Percentiles rank a stretch among this genome's conserved stretches.
Evolutionary conservation across 2,888 invertebrate genomes (phyloP).

Genomic region (Lasioglossum calceatum): DNA sequence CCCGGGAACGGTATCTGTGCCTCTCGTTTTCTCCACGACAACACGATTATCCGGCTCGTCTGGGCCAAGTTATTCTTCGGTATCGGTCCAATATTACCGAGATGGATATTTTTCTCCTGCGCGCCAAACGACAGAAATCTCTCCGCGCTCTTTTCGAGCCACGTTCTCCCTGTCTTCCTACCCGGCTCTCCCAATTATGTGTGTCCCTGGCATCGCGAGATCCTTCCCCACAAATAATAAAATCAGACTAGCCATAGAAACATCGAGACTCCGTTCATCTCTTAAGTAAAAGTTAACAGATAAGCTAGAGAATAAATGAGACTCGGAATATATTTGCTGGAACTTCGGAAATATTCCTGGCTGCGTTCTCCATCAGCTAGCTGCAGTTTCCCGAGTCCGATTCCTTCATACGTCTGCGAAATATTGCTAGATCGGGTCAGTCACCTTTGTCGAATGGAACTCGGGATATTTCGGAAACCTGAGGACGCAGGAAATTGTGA

Average conservation of each 20-base stretch:
- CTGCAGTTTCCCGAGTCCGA: not conserved
- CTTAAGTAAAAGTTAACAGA: not conserved
- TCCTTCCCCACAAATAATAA: not conserved
- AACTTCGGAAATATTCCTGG: not conserved
- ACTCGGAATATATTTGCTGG: not conserved
- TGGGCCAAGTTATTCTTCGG: conserved; percentile 50
- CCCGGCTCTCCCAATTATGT: not conserved
- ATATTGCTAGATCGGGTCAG: not conserved
- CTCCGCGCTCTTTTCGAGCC: not conserved
- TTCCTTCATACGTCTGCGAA: not conserved
- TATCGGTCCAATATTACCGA: conserved; percentile 33
- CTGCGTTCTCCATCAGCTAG: not conserved
- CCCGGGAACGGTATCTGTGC: conserved; percentile 51
- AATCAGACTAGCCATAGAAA: not conserved
- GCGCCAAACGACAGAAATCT: not conserved
- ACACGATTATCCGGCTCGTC: conserved; percentile 51
- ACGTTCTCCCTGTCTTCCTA: too few species aligned
- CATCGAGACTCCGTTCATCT: not conserved
- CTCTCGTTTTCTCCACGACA: conserved; percentile 48
- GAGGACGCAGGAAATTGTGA: not conserved
- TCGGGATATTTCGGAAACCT: not conserved
- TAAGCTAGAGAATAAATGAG: not conserved
- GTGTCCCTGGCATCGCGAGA: not conserved
- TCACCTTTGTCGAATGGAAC: not conserved
- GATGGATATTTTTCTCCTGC: conserved; percentile 32